Conservation (phyloP, 1,140 invertebrate species). For the Lepidostoma basale region DNA sequence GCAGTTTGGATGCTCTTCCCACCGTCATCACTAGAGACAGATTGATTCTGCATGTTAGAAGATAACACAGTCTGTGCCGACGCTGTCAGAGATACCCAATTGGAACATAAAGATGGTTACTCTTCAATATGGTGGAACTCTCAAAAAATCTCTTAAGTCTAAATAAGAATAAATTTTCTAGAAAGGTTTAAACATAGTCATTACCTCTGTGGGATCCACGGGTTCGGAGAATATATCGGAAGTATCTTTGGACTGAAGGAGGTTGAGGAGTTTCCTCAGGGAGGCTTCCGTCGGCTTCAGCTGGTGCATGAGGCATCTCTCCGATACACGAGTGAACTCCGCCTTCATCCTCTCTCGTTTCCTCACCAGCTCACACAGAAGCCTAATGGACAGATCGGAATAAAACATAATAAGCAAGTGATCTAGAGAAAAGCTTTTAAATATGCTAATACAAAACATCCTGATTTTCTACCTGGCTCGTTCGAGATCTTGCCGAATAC, state of each 20-base stretch:
- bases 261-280: constrained; percentile 75
- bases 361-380: constrained; percentile 92
- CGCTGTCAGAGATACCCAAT: no score
- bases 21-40: no score
- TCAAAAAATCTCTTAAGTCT: not conserved
- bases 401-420: not conserved
- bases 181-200: not conserved
- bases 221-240: constrained; percentile 92
- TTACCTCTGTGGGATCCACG: constrained; percentile 83
- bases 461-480: constrained; percentile 66
- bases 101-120: no score
- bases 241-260: constrained; percentile 79
- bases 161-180: not conserved
- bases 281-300: constrained; percentile 82
- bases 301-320: constrained; percentile 80
- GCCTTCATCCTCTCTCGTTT: constrained; percentile 95
- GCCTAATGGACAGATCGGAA: constrained; percentile 54
- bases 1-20: no score
- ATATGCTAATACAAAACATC: not conserved
- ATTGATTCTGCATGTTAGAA: no score
- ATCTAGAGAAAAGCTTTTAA: not conserved
- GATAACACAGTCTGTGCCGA: no score
- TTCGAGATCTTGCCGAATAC: constrained; percentile 93
- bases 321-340: constrained; percentile 81
- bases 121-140: not conserved